Conservation (phyloP, 1,140 invertebrate species). For the Gryon sp. region DNA sequence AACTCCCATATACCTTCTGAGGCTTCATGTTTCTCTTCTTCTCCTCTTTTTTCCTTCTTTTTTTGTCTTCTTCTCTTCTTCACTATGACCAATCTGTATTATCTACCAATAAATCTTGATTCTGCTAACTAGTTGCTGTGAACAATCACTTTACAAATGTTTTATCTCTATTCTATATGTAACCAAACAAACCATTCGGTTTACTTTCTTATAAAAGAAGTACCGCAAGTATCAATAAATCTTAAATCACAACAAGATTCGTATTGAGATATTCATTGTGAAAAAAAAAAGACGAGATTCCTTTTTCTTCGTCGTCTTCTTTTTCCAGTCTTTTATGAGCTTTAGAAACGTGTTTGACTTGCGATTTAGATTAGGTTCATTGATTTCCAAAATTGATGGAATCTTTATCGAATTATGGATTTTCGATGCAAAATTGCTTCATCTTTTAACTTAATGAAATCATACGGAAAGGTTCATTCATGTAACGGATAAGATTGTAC, state of each 20-base stretch:
- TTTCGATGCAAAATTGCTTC: too few species aligned
- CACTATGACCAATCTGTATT: slow-evolving; percentile 70
- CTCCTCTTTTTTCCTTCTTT: too few species aligned
- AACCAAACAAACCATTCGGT: slow-evolving; percentile 32
- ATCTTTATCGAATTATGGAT: too few species aligned
- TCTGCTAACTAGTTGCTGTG: slow-evolving; percentile 70
- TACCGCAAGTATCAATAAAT: slow-evolving; percentile 43
- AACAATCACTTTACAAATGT: slow-evolving; percentile 68
- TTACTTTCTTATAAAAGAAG: slow-evolving; percentile 31
- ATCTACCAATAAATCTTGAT: slow-evolving; percentile 75
- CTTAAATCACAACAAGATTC: slow-evolving; percentile 21
- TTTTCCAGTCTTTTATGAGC: slow-evolving; percentile 4
- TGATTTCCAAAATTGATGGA: neutral
- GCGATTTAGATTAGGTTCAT: neutral
- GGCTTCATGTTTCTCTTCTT: slow-evolving; percentile 73
- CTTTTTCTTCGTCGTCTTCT: too few species aligned
- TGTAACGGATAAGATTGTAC: too few species aligned
- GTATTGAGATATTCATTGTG: slow-evolving; percentile 40
- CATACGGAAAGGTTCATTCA: too few species aligned
- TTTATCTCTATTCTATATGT: slow-evolving; percentile 39
- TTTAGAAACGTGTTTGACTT: neutral
- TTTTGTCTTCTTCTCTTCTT: too few species aligned
- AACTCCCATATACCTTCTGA: slow-evolving; percentile 69
- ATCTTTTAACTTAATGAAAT: too few species aligned
- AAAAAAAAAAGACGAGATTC: too few species aligned